Conservation (phyloP, 2,888 invertebrate genomes). For the Ommatoiulus sabulosus region DNA sequence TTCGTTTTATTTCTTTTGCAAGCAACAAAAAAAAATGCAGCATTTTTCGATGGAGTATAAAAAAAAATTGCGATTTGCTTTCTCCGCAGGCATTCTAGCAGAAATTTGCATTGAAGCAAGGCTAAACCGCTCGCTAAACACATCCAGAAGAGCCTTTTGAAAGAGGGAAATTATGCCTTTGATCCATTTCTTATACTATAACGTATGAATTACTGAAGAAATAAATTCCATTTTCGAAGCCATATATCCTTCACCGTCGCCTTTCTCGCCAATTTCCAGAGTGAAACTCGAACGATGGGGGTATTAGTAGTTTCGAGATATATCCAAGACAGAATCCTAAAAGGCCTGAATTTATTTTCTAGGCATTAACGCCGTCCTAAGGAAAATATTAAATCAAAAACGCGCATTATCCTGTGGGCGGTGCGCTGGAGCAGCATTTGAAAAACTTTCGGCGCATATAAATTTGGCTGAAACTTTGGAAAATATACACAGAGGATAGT, state of each 20-base stretch:
- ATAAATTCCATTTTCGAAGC: conserved; percentile 23
- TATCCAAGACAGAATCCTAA: background rate
- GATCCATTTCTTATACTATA: conserved; percentile 43
- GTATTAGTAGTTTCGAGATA: background rate
- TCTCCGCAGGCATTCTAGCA: conserved; percentile 36
- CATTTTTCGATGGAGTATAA: conserved; percentile 14
- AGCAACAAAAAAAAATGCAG: background rate
- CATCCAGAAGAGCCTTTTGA: conserved; percentile 30
- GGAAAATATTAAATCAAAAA: conserved; percentile 40
- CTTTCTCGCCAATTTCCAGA: background rate
- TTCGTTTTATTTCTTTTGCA: conserved; percentile 4
- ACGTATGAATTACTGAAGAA: conserved; percentile 38
- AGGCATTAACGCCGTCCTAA: background rate
- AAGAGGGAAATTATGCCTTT: conserved; percentile 21
- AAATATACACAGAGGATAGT: background rate
- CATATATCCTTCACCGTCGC: conserved; percentile 24
- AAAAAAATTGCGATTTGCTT: conserved; percentile 24
- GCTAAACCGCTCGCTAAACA: conserved; percentile 35
- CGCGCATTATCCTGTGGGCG: background rate
- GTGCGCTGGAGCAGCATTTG: background rate
- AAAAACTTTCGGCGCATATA: conserved; percentile 10
- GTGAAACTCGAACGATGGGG: conserved; percentile 26
- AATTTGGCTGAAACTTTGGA: conserved; percentile 22
- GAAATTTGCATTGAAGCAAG: conserved; percentile 40
- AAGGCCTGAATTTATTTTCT: background rate